Percentiles rank a stretch among this genome's conserved stretches.
Evolutionary conservation across 2,888 invertebrate species (phyloP).

Genomic region (Agriopis aurantiaria): DNA sequence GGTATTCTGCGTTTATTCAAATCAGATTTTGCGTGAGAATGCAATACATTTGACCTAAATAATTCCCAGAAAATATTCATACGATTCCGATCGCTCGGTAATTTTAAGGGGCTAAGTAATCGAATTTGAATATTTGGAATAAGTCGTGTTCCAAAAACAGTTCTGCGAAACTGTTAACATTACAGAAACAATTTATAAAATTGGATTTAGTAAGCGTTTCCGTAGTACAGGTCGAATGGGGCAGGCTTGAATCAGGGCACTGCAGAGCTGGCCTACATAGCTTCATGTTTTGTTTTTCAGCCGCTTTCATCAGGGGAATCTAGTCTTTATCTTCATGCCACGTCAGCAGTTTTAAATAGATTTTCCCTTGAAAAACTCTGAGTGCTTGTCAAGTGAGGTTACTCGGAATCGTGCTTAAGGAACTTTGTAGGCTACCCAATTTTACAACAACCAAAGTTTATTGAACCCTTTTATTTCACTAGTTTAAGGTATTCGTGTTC

Average conservation of each 20-base stretch:
- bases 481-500: conserved; percentile 8
- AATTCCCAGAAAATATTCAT: conserved; percentile 28
- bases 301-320: conserved; percentile 58
- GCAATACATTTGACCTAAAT: conserved; percentile 27
- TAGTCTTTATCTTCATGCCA: conserved; percentile 54
- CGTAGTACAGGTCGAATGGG: conserved; percentile 56
- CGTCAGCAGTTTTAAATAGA: conserved; percentile 47
- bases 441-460: conserved; percentile 26
- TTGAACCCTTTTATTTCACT: conserved; percentile 12
- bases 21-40: conserved; percentile 29
- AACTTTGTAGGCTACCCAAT: conserved; percentile 32
- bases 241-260: conserved; percentile 75
- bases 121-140: not conserved
- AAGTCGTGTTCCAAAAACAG: conserved; percentile 1
- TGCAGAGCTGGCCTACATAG: conserved; percentile 79
- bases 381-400: conserved; percentile 33
- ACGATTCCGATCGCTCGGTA: conserved; percentile 29
- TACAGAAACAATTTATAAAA: conserved; percentile 38
- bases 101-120: not conserved
- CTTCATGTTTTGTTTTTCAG: conserved; percentile 60
- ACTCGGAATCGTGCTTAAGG: conserved; percentile 35
- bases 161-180: conserved; percentile 8
- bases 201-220: conserved; percentile 44
- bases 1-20: conserved; percentile 14
- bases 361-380: conserved; percentile 45